phyloP scores from a whole-genome alignment of 2,888 invertebrate species.

The Torymus texanus region DNA sequence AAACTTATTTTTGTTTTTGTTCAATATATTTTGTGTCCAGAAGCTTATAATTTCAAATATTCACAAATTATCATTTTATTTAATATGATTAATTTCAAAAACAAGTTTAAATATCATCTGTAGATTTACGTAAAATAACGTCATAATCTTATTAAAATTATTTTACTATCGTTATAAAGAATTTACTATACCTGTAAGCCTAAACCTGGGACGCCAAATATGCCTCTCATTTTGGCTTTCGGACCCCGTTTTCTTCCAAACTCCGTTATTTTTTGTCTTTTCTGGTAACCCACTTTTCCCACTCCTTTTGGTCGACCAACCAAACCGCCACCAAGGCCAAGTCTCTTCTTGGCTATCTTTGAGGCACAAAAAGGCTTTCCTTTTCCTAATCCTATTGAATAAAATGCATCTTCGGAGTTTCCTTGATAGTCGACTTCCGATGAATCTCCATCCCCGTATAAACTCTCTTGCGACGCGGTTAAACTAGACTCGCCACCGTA shows the following conservation, averaged over 20 bases:
- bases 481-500: conserved; percentile 78
- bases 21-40: too few relatives aligned
- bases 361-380: conserved; percentile 87
- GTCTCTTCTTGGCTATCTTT: conserved; percentile 87
- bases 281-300: conserved; percentile 85
- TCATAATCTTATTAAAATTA: background rate
- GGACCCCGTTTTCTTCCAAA: conserved; percentile 89
- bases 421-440: conserved; percentile 76
- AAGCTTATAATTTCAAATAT: too few relatives aligned
- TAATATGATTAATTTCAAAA: background rate
- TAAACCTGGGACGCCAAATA: conserved; percentile 87
- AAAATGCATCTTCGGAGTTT: conserved; percentile 73
- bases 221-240: conserved; percentile 91
- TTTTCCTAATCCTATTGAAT: conserved; percentile 84
- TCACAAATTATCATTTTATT: too few relatives aligned
- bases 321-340: conserved; percentile 78
- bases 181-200: conserved; percentile 79
- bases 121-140: background rate
- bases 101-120: background rate
- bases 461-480: conserved; percentile 83
- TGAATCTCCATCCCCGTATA: conserved; percentile 76
- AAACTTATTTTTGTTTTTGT: too few relatives aligned
- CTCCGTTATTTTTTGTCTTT: conserved; percentile 84
- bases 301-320: conserved; percentile 81
- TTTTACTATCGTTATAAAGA: background rate